Percentiles rank a stretch among this genome's conserved stretches.
phyloP scores from a whole-genome alignment of 2,113 vertebrate species.

The Pomatostomus ruficeps region DNA sequence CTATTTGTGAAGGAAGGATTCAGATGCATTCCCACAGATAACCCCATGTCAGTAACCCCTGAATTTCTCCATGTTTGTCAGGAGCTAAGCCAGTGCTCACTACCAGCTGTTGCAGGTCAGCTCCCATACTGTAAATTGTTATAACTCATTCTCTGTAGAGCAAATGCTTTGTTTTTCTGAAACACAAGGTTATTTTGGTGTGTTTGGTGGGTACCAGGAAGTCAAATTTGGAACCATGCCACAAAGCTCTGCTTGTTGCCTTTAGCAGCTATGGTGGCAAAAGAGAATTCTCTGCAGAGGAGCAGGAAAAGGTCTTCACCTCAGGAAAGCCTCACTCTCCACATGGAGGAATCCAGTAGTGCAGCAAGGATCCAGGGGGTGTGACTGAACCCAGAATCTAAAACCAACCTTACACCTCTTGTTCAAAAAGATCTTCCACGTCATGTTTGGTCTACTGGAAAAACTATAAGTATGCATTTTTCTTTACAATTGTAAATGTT shows the following conservation, averaged over 20 bases:
- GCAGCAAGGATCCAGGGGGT: accelerated
- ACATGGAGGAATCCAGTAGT: background rate
- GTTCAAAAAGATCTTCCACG: background rate
- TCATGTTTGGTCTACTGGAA: background rate
- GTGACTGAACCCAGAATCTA: background rate
- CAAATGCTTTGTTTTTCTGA: background rate
- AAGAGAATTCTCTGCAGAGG: background rate
- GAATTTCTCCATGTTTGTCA: background rate
- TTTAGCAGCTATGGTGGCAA: background rate
- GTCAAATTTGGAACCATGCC: background rate
- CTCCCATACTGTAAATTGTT: background rate
- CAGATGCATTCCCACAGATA: background rate
- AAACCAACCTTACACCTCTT: background rate
- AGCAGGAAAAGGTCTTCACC: background rate
- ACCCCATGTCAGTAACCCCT: background rate
- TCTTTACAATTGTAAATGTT: background rate
- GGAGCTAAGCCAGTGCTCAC: background rate
- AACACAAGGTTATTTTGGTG: background rate
- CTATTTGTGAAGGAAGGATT: background rate
- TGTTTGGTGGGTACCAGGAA: background rate
- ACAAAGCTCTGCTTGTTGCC: background rate
- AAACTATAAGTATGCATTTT: background rate
- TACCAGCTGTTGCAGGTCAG: accelerated
- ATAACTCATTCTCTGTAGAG: background rate
- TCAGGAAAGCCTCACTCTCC: background rate